Percentiles rank a stretch among this genome's conserved stretches.
Conservation (phyloP, 1,140 invertebrate genomes). For the Apolygus lucorum region DNA sequence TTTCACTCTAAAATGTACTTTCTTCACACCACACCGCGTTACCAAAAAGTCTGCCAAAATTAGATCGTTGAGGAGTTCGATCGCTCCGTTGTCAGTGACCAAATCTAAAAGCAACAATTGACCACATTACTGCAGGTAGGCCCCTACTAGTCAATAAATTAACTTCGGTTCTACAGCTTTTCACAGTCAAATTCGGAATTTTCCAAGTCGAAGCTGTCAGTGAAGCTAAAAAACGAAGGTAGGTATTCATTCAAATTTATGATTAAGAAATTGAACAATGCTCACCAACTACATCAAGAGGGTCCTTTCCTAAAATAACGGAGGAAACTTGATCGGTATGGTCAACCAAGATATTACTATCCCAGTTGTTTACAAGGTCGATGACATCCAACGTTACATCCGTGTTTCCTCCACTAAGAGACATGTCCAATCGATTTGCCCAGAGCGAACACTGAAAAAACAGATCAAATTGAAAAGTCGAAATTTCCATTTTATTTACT, state of each 20-base stretch:
- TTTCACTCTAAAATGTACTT: slow-evolving; percentile 81
- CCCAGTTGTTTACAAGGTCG: slow-evolving; percentile 51
- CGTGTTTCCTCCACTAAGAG: slow-evolving; percentile 61
- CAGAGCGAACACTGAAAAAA: slow-evolving; percentile 33
- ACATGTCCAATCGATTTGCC: slow-evolving; percentile 70
- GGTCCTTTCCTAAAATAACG: not conserved
- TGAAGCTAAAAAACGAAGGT: too few relatives aligned
- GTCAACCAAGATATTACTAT: slow-evolving; percentile 61
- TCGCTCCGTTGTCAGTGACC: slow-evolving; percentile 87
- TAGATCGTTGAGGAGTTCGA: slow-evolving; percentile 86
- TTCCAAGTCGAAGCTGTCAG: too few relatives aligned
- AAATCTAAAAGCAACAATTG: slow-evolving; percentile 58
- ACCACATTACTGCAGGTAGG: too few relatives aligned
- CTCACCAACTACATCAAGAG: too few relatives aligned
- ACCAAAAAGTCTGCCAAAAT: slow-evolving; percentile 75
- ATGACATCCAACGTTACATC: slow-evolving; percentile 50
- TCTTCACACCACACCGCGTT: slow-evolving; percentile 51
- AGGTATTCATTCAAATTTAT: too few relatives aligned
- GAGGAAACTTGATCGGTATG: slow-evolving; percentile 45
- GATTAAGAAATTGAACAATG: too few relatives aligned
- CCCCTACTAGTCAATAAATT: too few relatives aligned
- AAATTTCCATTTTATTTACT: too few relatives aligned
- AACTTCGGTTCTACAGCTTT: too few relatives aligned
- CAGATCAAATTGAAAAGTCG: too few relatives aligned
- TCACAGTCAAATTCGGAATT: too few relatives aligned